Conservation (phyloP, 2,797 vertebrate species). For the Pseudochirops cupreus region DNA sequence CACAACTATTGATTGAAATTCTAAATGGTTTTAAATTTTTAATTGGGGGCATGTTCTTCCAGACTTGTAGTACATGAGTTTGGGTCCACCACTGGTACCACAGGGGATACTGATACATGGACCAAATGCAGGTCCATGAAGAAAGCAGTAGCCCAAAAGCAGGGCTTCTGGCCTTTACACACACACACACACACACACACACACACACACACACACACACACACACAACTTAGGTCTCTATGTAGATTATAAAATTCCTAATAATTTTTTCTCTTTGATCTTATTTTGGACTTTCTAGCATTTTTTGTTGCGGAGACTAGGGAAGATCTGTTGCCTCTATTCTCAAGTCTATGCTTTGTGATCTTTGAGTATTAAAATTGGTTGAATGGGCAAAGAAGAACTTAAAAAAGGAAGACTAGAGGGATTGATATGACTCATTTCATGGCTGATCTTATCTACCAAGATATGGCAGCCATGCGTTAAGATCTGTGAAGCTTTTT, state of each 20-base stretch:
- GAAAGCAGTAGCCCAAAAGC: neutral
- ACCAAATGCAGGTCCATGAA: neutral
- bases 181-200: no score
- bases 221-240: neutral
- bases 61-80: neutral
- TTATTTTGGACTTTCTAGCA: neutral
- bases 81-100: neutral
- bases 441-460: neutral
- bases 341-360: neutral
- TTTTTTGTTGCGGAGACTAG: neutral
- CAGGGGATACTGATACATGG: no score
- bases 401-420: neutral
- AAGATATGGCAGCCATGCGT: neutral
- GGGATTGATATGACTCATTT: neutral
- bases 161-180: neutral
- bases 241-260: neutral
- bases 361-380: neutral
- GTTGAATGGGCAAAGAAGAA: neutral
- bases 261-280: neutral
- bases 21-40: no score
- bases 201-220: no score
- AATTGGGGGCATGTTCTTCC: neutral
- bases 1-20: no score
- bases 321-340: neutral
- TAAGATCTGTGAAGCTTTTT: neutral